phyloP scores from a whole-genome alignment of 2,888 invertebrate species.

The Ennomos fuscantarius region DNA sequence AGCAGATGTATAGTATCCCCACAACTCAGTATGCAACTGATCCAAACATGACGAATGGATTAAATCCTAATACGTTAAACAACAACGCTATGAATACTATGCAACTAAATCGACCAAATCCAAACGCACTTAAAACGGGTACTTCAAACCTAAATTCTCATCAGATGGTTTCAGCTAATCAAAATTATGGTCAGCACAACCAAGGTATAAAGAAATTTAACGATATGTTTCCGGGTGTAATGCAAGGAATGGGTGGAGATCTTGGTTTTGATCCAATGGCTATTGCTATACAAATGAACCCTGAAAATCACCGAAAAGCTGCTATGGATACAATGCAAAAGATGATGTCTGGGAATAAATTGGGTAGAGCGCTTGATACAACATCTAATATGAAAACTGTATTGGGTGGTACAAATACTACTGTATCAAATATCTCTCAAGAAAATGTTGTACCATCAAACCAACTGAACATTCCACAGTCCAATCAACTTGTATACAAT shows the following conservation, averaged over 20 bases:
- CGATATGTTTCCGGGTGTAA: slow-evolving; percentile 75
- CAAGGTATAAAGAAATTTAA: slow-evolving; percentile 70
- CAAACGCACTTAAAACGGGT: slow-evolving; percentile 3
- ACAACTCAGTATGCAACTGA: slow-evolving; percentile 46
- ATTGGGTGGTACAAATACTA: slow-evolving; percentile 43
- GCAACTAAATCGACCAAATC: slow-evolving; percentile 29
- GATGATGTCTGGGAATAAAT: slow-evolving; percentile 55
- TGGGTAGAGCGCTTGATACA: too few species aligned
- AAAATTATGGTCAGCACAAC: slow-evolving; percentile 56
- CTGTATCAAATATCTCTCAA: slow-evolving; percentile 27
- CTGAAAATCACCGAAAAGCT: slow-evolving; percentile 66
- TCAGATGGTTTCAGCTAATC: slow-evolving; percentile 39
- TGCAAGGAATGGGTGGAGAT: slow-evolving; percentile 58
- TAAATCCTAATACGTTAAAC: slow-evolving; percentile 39
- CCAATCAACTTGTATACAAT: slow-evolving; percentile 13
- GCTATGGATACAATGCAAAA: slow-evolving; percentile 66
- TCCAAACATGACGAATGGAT: slow-evolving; percentile 40
- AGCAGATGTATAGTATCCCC: slow-evolving; percentile 41
- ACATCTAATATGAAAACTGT: slow-evolving; percentile 39
- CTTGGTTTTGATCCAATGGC: slow-evolving; percentile 78
- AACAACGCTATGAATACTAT: slow-evolving; percentile 39
- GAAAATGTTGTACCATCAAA: slow-evolving; percentile 27
- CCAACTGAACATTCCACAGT: slow-evolving; percentile 15
- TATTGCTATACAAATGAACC: slow-evolving; percentile 80
- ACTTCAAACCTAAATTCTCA: slow-evolving; percentile 39